These are phyloP conservation scores for Aphis craccivora DNA, from an alignment of 1,140 invertebrate species.

Conservation along the genomic window DNA sequence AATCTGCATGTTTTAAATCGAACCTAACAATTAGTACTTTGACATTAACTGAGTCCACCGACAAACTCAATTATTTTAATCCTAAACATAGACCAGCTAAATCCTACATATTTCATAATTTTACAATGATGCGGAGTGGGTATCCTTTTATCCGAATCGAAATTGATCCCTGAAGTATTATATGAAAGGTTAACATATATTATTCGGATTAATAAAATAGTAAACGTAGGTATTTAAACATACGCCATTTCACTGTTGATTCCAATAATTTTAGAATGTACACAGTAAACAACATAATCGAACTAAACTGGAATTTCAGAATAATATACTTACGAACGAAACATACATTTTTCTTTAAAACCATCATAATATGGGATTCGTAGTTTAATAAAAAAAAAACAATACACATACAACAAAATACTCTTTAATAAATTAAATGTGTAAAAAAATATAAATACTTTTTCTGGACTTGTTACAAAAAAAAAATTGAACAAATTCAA, in stretches of 20 bases:
- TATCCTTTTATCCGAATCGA: constrained; percentile 16
- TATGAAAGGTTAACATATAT: not conserved
- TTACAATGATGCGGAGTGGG: not conserved
- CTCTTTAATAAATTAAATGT: too few relatives aligned
- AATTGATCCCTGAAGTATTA: constrained; percentile 41
- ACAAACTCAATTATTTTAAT: constrained; percentile 44
- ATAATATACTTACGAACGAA: not conserved
- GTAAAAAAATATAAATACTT: too few relatives aligned
- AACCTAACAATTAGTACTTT: not conserved
- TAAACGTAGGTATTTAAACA: constrained; percentile 7
- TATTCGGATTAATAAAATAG: constrained; percentile 7
- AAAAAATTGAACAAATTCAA: too few relatives aligned
- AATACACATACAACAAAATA: too few relatives aligned
- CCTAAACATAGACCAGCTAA: not conserved
- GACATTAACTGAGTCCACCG: not conserved
- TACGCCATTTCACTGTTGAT: not conserved
- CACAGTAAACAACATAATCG: not conserved
- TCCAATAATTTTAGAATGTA: not conserved
- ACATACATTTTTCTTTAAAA: not conserved
- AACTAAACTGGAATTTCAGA: not conserved
- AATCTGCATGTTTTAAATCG: not conserved
- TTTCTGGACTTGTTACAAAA: too few relatives aligned
- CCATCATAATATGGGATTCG: too few relatives aligned
- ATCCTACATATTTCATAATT: constrained; percentile 27
- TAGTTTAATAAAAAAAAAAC: too few relatives aligned